These are phyloP conservation scores for Trichonephila clavipes DNA, from an alignment of 1,140 invertebrate genomes.

Conservation along the genomic window DNA sequence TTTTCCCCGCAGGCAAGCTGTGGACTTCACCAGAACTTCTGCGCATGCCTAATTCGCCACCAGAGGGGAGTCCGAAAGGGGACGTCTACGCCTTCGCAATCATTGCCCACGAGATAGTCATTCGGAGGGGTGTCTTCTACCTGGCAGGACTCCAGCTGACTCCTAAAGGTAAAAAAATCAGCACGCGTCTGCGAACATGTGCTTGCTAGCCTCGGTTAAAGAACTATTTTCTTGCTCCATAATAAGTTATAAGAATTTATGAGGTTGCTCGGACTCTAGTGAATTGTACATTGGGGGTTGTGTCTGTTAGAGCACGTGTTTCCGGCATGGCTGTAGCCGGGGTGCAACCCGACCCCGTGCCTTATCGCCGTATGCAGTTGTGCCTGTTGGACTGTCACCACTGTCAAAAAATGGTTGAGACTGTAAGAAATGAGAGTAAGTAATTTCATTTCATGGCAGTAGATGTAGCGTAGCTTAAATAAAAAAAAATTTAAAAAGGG, in stretches of 20 bases:
- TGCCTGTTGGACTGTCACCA: conserved; percentile 65
- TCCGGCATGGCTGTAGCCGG: conserved; percentile 47
- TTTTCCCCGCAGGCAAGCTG: conserved; percentile 86
- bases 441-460: neutral
- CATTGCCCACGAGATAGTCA: conserved; percentile 96
- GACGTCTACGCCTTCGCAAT: conserved; percentile 98
- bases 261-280: neutral
- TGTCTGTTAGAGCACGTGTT: neutral
- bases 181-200: conserved; percentile 3
- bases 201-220: neutral
- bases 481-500: too few species aligned
- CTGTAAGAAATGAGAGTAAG: conserved; percentile 61
- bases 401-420: conserved; percentile 54
- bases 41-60: conserved; percentile 87
- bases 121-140: conserved; percentile 92
- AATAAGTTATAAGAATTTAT: neutral
- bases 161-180: conserved; percentile 77
- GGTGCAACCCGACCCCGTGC: neutral
- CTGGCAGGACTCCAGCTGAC: conserved; percentile 81
- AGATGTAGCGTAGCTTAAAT: too few species aligned
- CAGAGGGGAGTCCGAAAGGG: conserved; percentile 90
- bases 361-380: conserved; percentile 46
- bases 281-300: neutral
- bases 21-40: conserved; percentile 98
- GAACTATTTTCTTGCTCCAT: conserved; percentile 22